These are phyloP conservation scores for Leptura quadrifasciata DNA, from an alignment of 2,888 invertebrate species.

Conservation along the genomic window DNA sequence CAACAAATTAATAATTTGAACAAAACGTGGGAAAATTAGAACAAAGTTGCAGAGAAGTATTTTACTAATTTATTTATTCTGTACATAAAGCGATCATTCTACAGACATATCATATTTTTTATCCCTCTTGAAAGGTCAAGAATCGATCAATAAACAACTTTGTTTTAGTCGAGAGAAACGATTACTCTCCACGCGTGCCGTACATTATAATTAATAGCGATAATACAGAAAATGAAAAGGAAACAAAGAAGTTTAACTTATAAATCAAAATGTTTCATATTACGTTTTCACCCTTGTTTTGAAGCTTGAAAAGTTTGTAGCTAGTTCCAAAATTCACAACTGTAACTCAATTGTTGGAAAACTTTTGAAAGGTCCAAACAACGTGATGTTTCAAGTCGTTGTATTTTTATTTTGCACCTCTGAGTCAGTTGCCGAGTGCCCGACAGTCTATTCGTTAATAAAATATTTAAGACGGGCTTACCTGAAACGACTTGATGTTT, in stretches of 20 bases:
- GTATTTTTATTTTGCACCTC: constrained; percentile 31
- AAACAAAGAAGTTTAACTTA: constrained; percentile 39
- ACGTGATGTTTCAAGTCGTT: constrained; percentile 41
- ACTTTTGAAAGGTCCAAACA: constrained; percentile 42
- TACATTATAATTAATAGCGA: constrained; percentile 24
- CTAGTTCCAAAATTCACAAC: constrained; percentile 39
- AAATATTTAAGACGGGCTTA: constrained; percentile 34
- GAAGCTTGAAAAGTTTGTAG: constrained; percentile 30
- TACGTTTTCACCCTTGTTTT: constrained; percentile 36
- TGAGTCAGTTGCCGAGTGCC: constrained; percentile 12
- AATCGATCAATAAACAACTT: constrained; percentile 27
- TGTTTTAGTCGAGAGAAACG: not conserved
- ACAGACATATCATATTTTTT: not conserved
- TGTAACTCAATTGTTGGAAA: constrained; percentile 45
- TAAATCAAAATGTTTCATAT: constrained; percentile 47
- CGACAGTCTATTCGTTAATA: constrained; percentile 38
- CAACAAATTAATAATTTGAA: too few relatives aligned
- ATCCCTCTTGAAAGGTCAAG: not conserved
- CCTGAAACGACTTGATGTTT: constrained; percentile 30
- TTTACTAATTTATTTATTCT: not conserved
- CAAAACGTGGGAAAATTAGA: too few relatives aligned
- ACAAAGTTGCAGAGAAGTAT: too few relatives aligned
- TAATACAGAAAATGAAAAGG: constrained; percentile 41
- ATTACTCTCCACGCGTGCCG: not conserved
- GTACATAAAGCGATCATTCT: not conserved